Evolutionary conservation across 2,113 vertebrate species (phyloP).

Genomic region (Sylvia atricapilla): DNA sequence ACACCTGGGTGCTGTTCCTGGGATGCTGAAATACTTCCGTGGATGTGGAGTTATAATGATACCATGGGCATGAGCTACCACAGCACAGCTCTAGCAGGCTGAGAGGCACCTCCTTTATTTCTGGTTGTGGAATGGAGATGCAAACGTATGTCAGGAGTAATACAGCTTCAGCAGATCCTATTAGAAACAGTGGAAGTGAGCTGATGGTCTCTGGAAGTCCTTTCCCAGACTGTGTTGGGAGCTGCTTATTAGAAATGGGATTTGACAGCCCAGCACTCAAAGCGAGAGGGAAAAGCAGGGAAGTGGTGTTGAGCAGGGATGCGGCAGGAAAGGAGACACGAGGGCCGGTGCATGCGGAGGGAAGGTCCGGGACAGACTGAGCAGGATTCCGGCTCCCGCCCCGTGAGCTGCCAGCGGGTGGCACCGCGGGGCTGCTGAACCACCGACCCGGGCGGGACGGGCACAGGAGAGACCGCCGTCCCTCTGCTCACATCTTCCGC

Average conservation of each 20-base stretch:
- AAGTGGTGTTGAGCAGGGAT: neutral
- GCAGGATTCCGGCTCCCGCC: neutral
- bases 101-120: neutral
- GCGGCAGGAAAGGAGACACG: fast-evolving
- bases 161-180: neutral
- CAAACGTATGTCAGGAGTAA: neutral
- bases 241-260: neutral
- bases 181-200: neutral
- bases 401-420: neutral
- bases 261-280: neutral
- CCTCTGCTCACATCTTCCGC: fast-evolving
- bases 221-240: neutral
- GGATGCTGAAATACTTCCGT: neutral
- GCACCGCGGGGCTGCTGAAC: neutral
- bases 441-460: neutral
- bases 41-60: neutral
- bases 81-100: neutral
- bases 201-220: neutral
- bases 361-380: fast-evolving
- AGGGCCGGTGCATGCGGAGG: fast-evolving
- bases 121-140: neutral
- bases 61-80: too few relatives aligned
- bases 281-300: neutral
- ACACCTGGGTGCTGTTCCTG: neutral
- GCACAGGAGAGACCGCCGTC: fast-evolving